phyloP scores from a whole-genome alignment of 1,140 invertebrate genomes.

The Lepidurus arcticus region DNA sequence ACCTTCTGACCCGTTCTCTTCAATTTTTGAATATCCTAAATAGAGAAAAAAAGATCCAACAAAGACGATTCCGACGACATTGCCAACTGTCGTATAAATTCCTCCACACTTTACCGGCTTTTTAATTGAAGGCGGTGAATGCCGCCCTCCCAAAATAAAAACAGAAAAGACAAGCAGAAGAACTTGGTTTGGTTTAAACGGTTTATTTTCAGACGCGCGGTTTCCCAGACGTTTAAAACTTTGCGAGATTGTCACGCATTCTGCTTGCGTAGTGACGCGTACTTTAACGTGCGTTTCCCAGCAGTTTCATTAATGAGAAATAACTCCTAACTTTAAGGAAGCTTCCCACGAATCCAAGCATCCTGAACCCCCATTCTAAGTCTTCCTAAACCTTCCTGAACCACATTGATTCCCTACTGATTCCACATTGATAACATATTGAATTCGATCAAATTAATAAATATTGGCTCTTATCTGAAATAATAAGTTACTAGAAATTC shows the following conservation, averaged over 20 bases:
- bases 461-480: too few relatives aligned
- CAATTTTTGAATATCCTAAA: neutral
- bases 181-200: neutral
- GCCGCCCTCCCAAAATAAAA: neutral
- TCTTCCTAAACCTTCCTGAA: too few relatives aligned
- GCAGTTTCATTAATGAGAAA: neutral
- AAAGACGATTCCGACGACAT: neutral
- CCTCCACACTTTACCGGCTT: neutral
- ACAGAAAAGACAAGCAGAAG: neutral
- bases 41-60: neutral
- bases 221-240: slow-evolving; percentile 3
- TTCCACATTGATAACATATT: too few relatives aligned
- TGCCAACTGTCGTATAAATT: neutral
- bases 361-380: too few relatives aligned
- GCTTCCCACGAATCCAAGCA: neutral
- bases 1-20: slow-evolving; percentile 1
- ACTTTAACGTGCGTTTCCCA: neutral
- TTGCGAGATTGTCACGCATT: slow-evolving; percentile 15
- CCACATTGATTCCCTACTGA: too few relatives aligned
- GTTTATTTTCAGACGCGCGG: slow-evolving; percentile 9
- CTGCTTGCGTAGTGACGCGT: slow-evolving; percentile 4
- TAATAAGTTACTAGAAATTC: too few relatives aligned
- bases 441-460: too few relatives aligned
- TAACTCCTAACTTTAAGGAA: neutral
- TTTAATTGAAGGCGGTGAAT: slow-evolving; percentile 7